These are phyloP conservation scores for Mormoops blainvillei DNA, from an alignment of 2,113 vertebrate species.

Conservation along the genomic window DNA sequence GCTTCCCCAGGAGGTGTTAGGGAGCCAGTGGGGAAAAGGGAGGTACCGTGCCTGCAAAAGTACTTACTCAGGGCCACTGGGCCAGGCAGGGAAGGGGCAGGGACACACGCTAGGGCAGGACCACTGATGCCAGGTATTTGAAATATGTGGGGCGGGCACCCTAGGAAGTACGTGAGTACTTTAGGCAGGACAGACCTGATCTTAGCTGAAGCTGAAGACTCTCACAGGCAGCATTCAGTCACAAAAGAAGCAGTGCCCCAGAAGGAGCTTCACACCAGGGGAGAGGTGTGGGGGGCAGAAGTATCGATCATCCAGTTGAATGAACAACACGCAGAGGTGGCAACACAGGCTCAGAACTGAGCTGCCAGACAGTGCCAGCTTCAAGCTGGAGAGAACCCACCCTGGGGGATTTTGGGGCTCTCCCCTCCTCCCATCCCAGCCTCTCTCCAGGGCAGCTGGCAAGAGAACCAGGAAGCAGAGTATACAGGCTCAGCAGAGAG, in stretches of 20 bases:
- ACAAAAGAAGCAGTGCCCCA: background rate
- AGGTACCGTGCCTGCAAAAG: background rate
- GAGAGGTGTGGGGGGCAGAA: background rate
- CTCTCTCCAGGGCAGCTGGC: background rate
- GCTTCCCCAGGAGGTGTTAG: no score
- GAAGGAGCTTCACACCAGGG: background rate
- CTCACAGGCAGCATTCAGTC: no score
- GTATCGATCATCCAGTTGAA: fast-evolving
- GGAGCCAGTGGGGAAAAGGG: background rate
- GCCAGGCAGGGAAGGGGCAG: background rate
- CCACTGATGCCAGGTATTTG: background rate
- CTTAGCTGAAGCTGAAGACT: background rate
- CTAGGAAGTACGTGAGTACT: no score
- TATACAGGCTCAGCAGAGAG: background rate
- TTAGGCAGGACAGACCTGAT: background rate
- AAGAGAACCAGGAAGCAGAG: no score
- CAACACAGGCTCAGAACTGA: no score
- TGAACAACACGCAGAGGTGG: background rate
- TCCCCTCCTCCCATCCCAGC: no score
- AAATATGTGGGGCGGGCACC: background rate
- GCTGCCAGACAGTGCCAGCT: background rate
- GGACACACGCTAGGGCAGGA: fast-evolving
- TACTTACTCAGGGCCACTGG: background rate
- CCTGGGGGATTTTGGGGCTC: background rate
- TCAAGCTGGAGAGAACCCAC: fast-evolving